Evolutionary conservation across 1,140 invertebrate species (phyloP).

Genomic region (Pomacea maculata): DNA sequence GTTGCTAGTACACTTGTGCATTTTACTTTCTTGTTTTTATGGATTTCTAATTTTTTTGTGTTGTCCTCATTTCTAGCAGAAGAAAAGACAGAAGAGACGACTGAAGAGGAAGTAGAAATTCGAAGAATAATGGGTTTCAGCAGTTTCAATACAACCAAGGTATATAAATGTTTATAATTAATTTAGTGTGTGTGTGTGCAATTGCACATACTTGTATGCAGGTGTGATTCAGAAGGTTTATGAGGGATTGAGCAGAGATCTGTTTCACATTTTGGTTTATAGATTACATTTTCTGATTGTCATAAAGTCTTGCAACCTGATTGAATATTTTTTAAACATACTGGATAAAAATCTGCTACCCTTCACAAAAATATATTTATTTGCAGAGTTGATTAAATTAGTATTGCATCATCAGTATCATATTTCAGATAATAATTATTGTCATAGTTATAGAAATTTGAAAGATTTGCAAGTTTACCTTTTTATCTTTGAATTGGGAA

Average conservation of each 20-base stretch:
- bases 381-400: too few species aligned
- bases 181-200: not conserved
- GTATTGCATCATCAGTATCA: too few species aligned
- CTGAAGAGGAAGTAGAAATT: constrained; percentile 5
- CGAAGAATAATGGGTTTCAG: constrained; percentile 9
- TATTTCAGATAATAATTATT: too few species aligned
- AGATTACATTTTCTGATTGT: not conserved
- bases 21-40: not conserved
- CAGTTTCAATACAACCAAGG: constrained; percentile 14
- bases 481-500: too few species aligned
- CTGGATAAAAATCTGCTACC: not conserved
- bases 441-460: too few species aligned
- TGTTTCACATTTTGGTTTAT: not conserved
- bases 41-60: not conserved
- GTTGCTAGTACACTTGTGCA: not conserved
- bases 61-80: not conserved
- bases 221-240: not conserved
- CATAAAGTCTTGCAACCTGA: not conserved
- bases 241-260: too few species aligned
- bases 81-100: constrained; percentile 5
- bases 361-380: not conserved
- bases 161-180: not conserved
- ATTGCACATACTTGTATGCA: not conserved
- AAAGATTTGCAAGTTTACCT: too few species aligned
- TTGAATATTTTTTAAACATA: not conserved